Percentiles rank a stretch among this genome's conserved stretches.
Evolutionary conservation across 2,113 vertebrate genomes (phyloP).

Genomic region (Pleuronectes platessa): DNA sequence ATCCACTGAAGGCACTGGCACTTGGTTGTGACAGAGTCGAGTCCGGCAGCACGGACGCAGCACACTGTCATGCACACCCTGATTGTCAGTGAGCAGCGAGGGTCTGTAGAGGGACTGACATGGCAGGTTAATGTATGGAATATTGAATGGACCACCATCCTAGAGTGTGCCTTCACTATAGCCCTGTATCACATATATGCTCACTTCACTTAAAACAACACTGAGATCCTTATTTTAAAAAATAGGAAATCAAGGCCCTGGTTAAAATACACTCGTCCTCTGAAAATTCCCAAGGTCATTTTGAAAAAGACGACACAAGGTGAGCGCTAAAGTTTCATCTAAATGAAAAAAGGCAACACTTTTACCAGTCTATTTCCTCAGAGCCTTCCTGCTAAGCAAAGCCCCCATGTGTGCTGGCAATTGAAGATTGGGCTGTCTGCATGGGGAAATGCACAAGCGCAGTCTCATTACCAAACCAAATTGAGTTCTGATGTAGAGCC

Average conservation of each 20-base stretch:
- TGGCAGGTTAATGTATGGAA: background rate
- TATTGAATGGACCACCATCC: background rate
- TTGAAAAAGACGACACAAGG: conserved; percentile 69
- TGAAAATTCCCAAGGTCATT: conserved; percentile 73
- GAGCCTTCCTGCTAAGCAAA: conserved; percentile 77
- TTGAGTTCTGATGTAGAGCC: conserved; percentile 83
- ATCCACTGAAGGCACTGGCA: background rate
- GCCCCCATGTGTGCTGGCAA: conserved; percentile 73
- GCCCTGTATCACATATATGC: conserved; percentile 8
- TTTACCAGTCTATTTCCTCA: conserved; percentile 76
- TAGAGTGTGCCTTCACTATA: background rate
- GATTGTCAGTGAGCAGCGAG: background rate
- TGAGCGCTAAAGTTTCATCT: conserved; percentile 71
- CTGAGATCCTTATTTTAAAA: background rate
- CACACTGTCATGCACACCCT: background rate
- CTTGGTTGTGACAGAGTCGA: background rate
- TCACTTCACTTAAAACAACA: conserved; percentile 28
- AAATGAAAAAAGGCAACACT: conserved; percentile 82
- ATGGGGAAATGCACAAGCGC: conserved; percentile 81
- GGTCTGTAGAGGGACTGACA: background rate
- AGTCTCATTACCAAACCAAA: conserved; percentile 85
- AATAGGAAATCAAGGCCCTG: conserved; percentile 13
- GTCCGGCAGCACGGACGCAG: background rate
- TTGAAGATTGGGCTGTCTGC: conserved; percentile 83
- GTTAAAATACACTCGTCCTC: conserved; percentile 38